Evolutionary conservation across 2,797 vertebrate species (phyloP).

Genomic region (Selene dorsalis): DNA sequence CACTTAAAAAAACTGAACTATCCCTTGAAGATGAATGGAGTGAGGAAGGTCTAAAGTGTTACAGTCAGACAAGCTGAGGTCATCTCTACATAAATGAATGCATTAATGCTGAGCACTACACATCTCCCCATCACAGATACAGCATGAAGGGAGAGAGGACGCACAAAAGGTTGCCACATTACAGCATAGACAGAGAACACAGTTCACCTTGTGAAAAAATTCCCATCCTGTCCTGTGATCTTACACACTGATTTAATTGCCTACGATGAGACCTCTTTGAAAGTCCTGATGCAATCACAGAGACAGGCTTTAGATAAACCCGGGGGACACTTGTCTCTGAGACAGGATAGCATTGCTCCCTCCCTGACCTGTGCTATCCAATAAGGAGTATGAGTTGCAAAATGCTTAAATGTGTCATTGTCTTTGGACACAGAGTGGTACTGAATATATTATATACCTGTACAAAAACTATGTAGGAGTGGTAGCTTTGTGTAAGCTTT

Average conservation of each 20-base stretch:
- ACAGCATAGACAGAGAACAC: constrained; percentile 22
- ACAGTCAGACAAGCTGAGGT: constrained; percentile 53
- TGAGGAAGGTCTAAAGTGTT: constrained; percentile 32
- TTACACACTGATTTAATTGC: constrained; percentile 62
- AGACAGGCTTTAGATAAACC: constrained; percentile 56
- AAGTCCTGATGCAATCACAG: constrained; percentile 64
- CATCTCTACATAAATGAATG: constrained; percentile 51
- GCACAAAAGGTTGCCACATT: constrained; percentile 27
- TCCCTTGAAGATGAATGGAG: too few species aligned
- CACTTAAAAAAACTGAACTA: too few species aligned
- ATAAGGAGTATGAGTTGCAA: constrained; percentile 2
- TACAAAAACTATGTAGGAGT: neutral
- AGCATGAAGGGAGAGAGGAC: constrained; percentile 49
- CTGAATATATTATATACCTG: neutral
- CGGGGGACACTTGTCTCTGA: constrained; percentile 9
- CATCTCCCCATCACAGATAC: constrained; percentile 32
- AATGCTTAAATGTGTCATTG: neutral
- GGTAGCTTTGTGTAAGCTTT: neutral
- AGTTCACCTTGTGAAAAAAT: constrained; percentile 65
- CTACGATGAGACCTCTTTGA: constrained; percentile 57
- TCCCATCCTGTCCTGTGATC: constrained; percentile 37
- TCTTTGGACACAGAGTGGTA: neutral
- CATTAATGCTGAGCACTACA: constrained; percentile 54
- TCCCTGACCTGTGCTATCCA: constrained; percentile 15
- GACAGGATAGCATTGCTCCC: constrained; percentile 15